Evolutionary conservation across 2,888 invertebrate genomes (phyloP), one percentile per base, ranked within the genome.

Genomic region (Sphaerophoria taeniata): DNA sequence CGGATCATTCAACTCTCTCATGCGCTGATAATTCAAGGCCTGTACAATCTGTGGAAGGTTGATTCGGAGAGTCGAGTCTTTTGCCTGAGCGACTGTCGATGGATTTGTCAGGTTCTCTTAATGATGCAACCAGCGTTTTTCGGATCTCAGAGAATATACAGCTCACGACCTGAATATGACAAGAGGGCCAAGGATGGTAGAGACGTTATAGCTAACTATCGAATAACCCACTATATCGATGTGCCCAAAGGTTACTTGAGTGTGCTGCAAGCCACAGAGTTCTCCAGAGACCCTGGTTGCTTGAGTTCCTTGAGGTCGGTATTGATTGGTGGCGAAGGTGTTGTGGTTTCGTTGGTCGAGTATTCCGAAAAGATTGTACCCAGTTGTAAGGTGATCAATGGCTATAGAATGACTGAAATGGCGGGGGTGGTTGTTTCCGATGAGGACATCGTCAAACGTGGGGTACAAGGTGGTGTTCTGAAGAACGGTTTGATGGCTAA

Each of bases 401-500:
- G 87, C 36, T 88, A 88, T 34, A 87, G 88, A 11, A 88, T 88
- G 87, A 86, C 88, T 0, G 88, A 88, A 51, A 69, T 87, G 9
- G 71, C 83, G 4, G 83, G 88, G 5, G 53, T 67, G 6, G 83
- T 88, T 6, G 86, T 82, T n/a, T 76, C 83, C 14, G 84, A 87
- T 74, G 83, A 87, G 34, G 7, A 63, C 7, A 70, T 87, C 6
- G 14, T n/a, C 7, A 72, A 67, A 0, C 34, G 24, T 0, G 49
- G 14, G 1, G 56, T 67, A 6, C 87, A 83, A 70, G 88, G 86
- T 2, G 87, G 87, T 0, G 56, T 49, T 16, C 55, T 88, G 6
- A 51, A 45, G n/a, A 65, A 76, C 0, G 87, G 87, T 7, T 61
- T 85, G 4, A 69, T 77, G 78, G 75, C 85, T 56, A 88, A 87